These are phyloP conservation scores for Eudemis profundana DNA, from an alignment of 2,888 invertebrate genomes.

Conservation along the genomic window DNA sequence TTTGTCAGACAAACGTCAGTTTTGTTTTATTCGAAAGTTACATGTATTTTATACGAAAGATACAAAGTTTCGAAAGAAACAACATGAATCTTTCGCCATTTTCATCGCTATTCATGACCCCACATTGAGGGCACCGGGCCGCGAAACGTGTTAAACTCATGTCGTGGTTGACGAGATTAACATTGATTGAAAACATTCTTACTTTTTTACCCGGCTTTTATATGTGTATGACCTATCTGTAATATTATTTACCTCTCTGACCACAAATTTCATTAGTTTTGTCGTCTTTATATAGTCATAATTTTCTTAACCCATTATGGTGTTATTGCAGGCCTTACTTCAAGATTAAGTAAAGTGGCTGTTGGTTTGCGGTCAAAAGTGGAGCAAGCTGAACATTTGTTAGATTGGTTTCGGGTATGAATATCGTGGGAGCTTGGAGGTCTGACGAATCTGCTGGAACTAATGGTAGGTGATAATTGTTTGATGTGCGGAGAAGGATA, in stretches of 20 bases:
- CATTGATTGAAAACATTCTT: no score
- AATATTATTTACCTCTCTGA: not conserved
- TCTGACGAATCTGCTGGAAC: conserved; percentile 25
- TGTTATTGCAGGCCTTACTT: not conserved
- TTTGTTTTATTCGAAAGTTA: no score
- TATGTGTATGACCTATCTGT: not conserved
- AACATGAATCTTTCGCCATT: no score
- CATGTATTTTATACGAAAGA: no score
- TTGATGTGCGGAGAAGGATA: conserved; percentile 28
- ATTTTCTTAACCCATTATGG: not conserved
- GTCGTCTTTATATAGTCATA: not conserved
- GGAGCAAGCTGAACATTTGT: conserved; percentile 28
- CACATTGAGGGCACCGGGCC: no score
- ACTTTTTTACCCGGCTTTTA: not conserved
- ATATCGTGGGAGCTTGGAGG: conserved; percentile 19
- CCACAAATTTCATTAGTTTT: not conserved
- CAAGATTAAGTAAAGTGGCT: not conserved
- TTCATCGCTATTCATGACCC: no score
- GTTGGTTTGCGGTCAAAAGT: conserved; percentile 23
- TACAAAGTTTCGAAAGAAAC: no score
- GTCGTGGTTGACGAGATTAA: no score
- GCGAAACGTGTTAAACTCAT: no score
- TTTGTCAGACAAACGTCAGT: no score
- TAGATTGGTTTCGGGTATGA: conserved; percentile 13
- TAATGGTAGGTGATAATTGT: conserved; percentile 32